Evolutionary conservation across 2,797 vertebrate genomes (phyloP).

Genomic region (Notolabrus celidotus): DNA sequence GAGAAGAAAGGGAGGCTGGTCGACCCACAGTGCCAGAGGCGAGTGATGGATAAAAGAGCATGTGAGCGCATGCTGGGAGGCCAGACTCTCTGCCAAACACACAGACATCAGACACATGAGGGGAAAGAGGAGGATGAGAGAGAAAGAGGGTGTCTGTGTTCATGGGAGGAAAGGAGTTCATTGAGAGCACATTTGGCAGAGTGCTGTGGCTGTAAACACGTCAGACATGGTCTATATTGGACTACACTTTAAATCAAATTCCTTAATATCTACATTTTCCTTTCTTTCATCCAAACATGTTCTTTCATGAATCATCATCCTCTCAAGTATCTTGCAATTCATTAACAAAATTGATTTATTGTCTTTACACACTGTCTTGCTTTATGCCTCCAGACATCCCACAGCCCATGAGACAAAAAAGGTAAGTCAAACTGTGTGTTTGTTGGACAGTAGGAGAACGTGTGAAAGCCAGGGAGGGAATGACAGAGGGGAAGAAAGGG

Average conservation of each 20-base stretch:
- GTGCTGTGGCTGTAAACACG: constrained; percentile 9
- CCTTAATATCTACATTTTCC: background rate
- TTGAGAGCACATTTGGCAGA: constrained; percentile 38
- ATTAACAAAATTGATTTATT: constrained; percentile 7
- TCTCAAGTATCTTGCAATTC: background rate
- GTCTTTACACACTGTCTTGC: constrained; percentile 13
- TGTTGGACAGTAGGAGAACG: constrained; percentile 25
- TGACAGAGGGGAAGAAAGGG: background rate
- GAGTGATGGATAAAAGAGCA: constrained; percentile 70
- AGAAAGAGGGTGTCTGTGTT: constrained; percentile 31
- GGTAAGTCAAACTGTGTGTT: constrained; percentile 9
- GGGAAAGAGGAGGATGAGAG: constrained; percentile 26
- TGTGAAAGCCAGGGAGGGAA: constrained; percentile 5
- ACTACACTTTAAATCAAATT: constrained; percentile 8
- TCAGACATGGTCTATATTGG: background rate
- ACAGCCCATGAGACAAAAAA: background rate
- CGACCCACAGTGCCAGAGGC: constrained; percentile 44
- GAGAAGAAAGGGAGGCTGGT: constrained; percentile 49
- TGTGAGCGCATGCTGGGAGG: constrained; percentile 63
- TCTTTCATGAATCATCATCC: constrained; percentile 4
- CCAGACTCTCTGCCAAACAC: constrained; percentile 58
- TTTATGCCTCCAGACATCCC: constrained; percentile 21
- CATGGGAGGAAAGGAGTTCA: constrained; percentile 50
- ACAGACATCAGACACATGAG: constrained; percentile 56
- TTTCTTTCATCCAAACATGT: background rate